Evolutionary conservation across 2,888 invertebrate species (phyloP).

Genomic region (Panzeria rudis): DNA sequence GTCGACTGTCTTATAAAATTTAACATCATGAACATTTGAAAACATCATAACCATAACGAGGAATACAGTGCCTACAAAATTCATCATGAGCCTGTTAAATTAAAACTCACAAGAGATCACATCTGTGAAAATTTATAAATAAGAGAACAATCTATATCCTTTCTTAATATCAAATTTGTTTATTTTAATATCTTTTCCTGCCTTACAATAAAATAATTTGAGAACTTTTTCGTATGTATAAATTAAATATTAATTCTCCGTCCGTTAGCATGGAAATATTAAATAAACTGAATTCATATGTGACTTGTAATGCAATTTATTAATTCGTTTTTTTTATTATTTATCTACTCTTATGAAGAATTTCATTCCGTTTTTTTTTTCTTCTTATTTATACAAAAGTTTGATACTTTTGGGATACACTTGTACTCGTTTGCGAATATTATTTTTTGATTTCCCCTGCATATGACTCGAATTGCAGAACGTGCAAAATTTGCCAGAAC

Average conservation of each 20-base stretch:
- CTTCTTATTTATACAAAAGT: slow-evolving; percentile 37
- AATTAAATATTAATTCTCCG: slow-evolving; percentile 34
- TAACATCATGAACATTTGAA: too few relatives aligned
- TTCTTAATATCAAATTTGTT: not conserved
- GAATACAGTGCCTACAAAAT: too few relatives aligned
- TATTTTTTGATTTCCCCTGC: slow-evolving; percentile 32
- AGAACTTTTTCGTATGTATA: not conserved
- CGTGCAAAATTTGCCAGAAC: slow-evolving; percentile 36
- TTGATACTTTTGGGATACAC: slow-evolving; percentile 39
- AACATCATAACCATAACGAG: too few relatives aligned
- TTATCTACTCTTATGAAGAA: slow-evolving; percentile 11
- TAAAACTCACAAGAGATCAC: not conserved
- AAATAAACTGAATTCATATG: slow-evolving; percentile 49
- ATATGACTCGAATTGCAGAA: slow-evolving; percentile 13
- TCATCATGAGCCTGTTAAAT: not conserved
- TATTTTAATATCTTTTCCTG: not conserved
- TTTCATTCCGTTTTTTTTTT: not conserved
- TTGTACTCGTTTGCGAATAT: not conserved
- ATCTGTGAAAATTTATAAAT: too few relatives aligned
- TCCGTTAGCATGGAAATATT: slow-evolving; percentile 2
- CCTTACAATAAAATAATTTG: not conserved
- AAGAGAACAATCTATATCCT: not conserved
- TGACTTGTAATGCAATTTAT: slow-evolving; percentile 50
- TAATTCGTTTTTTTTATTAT: slow-evolving; percentile 38
- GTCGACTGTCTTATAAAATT: too few relatives aligned